Conservation (phyloP, 2,888 invertebrate species). For the Desoria tigrina region DNA sequence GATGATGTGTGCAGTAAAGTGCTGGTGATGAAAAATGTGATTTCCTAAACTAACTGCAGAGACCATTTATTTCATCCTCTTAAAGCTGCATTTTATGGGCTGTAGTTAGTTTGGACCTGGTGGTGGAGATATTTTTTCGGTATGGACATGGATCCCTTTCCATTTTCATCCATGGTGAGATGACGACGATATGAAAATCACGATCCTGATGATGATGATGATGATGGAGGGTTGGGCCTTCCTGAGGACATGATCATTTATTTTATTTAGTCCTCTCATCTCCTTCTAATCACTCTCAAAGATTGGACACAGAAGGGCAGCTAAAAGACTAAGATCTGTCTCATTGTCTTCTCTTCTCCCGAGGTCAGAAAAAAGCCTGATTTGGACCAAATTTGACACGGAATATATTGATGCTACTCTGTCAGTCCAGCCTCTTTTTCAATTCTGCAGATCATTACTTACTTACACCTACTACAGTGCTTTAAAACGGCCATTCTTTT, state of each 20-base stretch:
- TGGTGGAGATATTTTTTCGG: too few species aligned
- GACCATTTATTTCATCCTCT: constrained; percentile 9
- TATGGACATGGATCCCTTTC: too few species aligned
- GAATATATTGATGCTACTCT: constrained; percentile 15
- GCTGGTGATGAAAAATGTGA: constrained; percentile 32
- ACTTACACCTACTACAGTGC: too few species aligned
- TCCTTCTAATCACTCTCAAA: constrained; percentile 34
- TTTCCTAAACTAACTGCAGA: constrained; percentile 12
- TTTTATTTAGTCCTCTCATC: constrained; percentile 35
- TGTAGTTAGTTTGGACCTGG: not conserved
- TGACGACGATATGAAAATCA: not conserved
- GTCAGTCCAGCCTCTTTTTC: too few species aligned
- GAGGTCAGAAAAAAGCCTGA: constrained; percentile 40
- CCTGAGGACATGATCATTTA: constrained; percentile 49
- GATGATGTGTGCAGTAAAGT: constrained; percentile 21
- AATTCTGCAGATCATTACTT: too few species aligned
- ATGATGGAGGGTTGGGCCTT: constrained; percentile 40
- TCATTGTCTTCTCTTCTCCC: constrained; percentile 17
- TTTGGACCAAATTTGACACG: constrained; percentile 42
- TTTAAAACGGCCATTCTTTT: too few species aligned
- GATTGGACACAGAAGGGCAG: too few species aligned
- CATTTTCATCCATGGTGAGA: too few species aligned
- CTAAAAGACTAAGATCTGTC: constrained; percentile 19
- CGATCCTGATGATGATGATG: constrained; percentile 25
- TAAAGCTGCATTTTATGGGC: not conserved